A percentile compares a stretch with the other conserved stretches of the same genome.
phyloP scores from a whole-genome alignment of 1,140 invertebrate genomes.

The Charaxes varanes region DNA sequence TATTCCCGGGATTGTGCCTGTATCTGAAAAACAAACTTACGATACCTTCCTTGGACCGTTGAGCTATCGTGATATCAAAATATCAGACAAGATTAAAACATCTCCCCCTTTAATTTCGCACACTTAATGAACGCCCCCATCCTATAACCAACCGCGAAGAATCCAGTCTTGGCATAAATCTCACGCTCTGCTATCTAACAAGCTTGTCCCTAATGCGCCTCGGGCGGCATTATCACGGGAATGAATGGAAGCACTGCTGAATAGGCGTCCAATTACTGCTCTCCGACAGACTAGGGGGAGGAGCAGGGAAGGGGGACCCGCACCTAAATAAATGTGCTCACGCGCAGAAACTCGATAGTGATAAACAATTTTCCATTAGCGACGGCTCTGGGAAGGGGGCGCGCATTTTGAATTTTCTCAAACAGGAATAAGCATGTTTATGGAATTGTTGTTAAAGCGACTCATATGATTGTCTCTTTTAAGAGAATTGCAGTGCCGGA shows the following conservation, averaged over 20 bases:
- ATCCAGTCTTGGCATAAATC: constrained; percentile 1
- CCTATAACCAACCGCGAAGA: no score
- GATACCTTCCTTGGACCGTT: no score
- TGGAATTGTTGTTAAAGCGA: no score
- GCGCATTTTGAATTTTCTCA: constrained; percentile 45
- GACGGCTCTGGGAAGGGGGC: constrained; percentile 20
- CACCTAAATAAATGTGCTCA: constrained; percentile 55
- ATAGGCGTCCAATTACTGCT: constrained; percentile 58
- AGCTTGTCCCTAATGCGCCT: constrained; percentile 31
- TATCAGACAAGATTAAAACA: no score
- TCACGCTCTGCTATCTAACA: constrained; percentile 12
- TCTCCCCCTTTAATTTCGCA: no score
- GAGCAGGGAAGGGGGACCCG: constrained; percentile 42
- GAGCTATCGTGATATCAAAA: no score
- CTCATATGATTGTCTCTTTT: no score
- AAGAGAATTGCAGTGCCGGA: no score
- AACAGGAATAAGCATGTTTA: no score
- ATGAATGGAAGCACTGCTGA: constrained; percentile 63
- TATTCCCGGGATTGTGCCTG: no score
- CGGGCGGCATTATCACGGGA: constrained; percentile 50
- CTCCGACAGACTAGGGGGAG: constrained; percentile 38
- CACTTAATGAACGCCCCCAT: no score
- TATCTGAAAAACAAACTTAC: no score
- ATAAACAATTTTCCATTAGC: constrained; percentile 65
- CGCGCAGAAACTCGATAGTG: constrained; percentile 48